These are phyloP conservation scores for Osmerus eperlanus DNA, from an alignment of 2,113 vertebrate species.

Conservation along the genomic window DNA sequence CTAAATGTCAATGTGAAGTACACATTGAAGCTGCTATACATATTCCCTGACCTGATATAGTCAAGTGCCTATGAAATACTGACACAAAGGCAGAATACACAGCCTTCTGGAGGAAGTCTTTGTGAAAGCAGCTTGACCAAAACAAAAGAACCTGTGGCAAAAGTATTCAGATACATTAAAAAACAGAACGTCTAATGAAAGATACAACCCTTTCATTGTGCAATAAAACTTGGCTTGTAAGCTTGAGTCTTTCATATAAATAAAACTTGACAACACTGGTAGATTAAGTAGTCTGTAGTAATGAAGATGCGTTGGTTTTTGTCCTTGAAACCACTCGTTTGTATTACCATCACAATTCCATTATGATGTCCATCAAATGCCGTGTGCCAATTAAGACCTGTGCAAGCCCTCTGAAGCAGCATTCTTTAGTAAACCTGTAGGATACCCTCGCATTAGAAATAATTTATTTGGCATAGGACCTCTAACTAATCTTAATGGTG, in stretches of 20 bases:
- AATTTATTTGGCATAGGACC: too few species aligned
- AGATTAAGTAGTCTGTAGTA: background rate
- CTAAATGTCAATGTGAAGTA: background rate
- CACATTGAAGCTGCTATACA: background rate
- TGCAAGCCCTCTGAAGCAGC: too few species aligned
- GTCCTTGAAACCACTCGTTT: background rate
- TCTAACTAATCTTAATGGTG: too few species aligned
- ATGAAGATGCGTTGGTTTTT: background rate
- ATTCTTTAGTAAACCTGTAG: too few species aligned
- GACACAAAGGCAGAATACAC: conserved; percentile 53
- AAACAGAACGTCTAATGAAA: conserved; percentile 4
- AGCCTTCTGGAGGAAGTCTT: conserved; percentile 36
- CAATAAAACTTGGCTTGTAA: conserved; percentile 28
- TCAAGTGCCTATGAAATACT: conserved; percentile 31
- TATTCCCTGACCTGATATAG: conserved; percentile 17
- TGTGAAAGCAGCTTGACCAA: conserved; percentile 27
- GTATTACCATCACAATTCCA: background rate
- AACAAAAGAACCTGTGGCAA: conserved; percentile 17
- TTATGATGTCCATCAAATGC: too few species aligned
- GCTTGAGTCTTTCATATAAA: background rate
- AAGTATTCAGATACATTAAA: conserved; percentile 27
- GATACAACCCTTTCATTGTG: conserved; percentile 6
- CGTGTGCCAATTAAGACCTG: too few species aligned
- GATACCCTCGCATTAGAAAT: too few species aligned
- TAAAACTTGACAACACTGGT: conserved; percentile 12